Evolutionary conservation across 2,113 vertebrate species (phyloP).

Genomic region (Lonchura striata): DNA sequence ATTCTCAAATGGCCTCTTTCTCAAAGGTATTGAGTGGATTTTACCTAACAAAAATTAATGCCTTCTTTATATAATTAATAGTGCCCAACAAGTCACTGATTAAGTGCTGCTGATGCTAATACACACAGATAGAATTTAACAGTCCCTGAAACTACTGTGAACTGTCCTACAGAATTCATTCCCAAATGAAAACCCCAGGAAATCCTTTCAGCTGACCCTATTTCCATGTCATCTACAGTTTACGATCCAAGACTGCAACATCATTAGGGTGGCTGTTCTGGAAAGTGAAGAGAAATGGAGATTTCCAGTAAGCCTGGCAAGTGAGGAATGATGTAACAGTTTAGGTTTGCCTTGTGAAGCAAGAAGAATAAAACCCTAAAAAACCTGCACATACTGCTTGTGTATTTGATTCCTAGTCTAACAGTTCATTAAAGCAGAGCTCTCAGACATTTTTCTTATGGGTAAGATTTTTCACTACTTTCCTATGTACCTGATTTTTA

Average conservation of each 20-base stretch:
- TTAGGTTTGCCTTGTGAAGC: background rate
- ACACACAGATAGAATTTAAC: background rate
- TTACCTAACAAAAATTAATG: background rate
- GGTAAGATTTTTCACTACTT: background rate
- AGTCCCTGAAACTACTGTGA: constrained; percentile 3
- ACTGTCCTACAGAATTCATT: background rate
- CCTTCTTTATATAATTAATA: background rate
- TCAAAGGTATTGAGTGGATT: background rate
- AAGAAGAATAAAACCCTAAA: background rate
- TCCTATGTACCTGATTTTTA: constrained; percentile 27
- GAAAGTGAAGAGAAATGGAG: background rate
- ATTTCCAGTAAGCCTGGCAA: background rate
- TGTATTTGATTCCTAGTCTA: constrained; percentile 27
- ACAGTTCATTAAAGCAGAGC: constrained; percentile 43
- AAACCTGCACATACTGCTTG: background rate
- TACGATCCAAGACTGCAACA: background rate
- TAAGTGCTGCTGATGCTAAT: background rate
- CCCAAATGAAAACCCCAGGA: constrained; percentile 18
- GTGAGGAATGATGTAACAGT: background rate
- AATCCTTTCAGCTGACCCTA: background rate
- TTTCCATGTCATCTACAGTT: background rate
- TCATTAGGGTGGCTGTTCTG: background rate
- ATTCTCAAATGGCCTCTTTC: background rate
- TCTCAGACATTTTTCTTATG: constrained; percentile 35
- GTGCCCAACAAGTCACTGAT: background rate